phyloP scores from a whole-genome alignment of 1,140 invertebrate genomes.

The Phenacoccus solenopsis region DNA sequence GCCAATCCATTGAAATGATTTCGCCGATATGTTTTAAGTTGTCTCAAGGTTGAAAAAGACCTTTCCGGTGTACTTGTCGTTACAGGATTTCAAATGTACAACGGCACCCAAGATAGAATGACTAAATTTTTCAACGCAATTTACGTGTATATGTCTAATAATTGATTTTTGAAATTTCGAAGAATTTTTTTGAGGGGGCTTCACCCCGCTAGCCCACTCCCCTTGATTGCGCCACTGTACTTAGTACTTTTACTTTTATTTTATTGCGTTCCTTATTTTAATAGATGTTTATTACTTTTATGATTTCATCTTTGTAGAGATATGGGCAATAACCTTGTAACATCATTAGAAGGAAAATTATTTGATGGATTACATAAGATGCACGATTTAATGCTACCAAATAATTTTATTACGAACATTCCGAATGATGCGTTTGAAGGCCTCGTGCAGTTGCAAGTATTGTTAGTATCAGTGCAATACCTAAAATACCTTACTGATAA shows the following conservation, averaged over 20 bases:
- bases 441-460: constrained; percentile 60
- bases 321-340: constrained; percentile 71
- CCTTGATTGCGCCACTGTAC: neutral
- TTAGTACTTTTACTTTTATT: neutral
- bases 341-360: constrained; percentile 48
- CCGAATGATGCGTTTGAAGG: constrained; percentile 67
- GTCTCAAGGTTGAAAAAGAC: too few species aligned
- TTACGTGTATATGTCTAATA: too few species aligned
- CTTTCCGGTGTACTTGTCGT: too few species aligned
- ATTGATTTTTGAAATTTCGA: neutral
- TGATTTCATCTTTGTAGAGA: constrained; percentile 47
- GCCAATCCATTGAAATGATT: too few species aligned
- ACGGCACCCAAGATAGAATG: too few species aligned
- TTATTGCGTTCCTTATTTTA: neutral
- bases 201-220: neutral
- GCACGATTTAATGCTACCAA: constrained; percentile 70
- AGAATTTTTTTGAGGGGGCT: too few species aligned
- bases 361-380: constrained; percentile 58
- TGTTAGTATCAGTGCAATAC: constrained; percentile 60
- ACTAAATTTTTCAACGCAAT: too few species aligned
- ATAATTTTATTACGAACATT: constrained; percentile 65
- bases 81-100: too few species aligned
- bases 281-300: neutral
- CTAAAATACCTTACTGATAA: too few species aligned
- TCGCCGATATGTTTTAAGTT: too few species aligned